These are phyloP conservation scores for Ischnus inquisitorius DNA, from an alignment of 2,888 invertebrate species.

Conservation along the genomic window DNA sequence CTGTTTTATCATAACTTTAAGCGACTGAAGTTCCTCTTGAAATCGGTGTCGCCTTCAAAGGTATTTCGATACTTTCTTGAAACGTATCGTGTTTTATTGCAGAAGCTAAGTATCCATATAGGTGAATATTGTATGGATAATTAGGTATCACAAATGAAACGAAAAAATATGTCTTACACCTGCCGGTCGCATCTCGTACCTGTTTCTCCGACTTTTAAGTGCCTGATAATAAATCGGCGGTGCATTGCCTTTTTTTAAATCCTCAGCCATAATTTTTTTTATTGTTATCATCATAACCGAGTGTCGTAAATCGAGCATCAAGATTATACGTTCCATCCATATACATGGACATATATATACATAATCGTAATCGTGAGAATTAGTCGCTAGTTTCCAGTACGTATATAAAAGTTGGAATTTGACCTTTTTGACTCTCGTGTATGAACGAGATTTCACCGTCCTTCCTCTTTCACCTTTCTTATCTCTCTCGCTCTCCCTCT, in stretches of 20 bases:
- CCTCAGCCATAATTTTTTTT: constrained; percentile 26
- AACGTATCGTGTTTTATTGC: background rate
- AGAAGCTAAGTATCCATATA: background rate
- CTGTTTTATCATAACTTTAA: too few relatives aligned
- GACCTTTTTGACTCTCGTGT: constrained; percentile 40
- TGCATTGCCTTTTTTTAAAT: constrained; percentile 38
- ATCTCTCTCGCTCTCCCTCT: constrained; percentile 34
- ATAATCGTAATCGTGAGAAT: constrained; percentile 42
- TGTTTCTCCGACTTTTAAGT: constrained; percentile 55
- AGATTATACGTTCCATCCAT: constrained; percentile 19
- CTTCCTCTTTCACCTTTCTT: constrained; percentile 54
- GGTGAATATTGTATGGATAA: constrained; percentile 13
- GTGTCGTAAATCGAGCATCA: constrained; percentile 6
- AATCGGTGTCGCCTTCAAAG: background rate
- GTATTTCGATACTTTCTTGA: background rate
- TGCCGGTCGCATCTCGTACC: constrained; percentile 50
- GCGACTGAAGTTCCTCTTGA: background rate
- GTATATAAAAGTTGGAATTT: constrained; percentile 60
- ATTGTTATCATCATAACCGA: constrained; percentile 11
- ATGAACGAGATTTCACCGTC: constrained; percentile 54
- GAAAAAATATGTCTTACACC: constrained; percentile 58
- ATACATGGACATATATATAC: background rate
- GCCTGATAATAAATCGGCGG: constrained; percentile 53
- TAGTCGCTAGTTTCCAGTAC: constrained; percentile 47
- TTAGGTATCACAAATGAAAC: constrained; percentile 49